Base-by-base conservation (phyloP, 2,797 vertebrate genomes). In the Malurus splendens region DNA sequence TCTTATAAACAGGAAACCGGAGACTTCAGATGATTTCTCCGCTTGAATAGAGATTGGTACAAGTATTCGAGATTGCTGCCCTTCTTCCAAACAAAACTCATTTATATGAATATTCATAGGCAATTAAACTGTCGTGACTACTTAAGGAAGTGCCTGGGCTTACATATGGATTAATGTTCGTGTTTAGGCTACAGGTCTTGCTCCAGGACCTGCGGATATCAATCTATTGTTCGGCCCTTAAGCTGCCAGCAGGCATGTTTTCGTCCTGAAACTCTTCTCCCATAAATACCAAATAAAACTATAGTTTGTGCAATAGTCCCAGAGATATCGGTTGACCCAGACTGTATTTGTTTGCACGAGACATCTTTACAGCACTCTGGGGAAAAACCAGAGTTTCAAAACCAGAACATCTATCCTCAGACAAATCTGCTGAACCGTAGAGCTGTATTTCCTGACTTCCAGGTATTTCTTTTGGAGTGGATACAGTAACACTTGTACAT, bases 381-480 rank as follows among this genome's bases (percentile, higher is more conserved):
- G 96, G 96, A 96, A 96, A 95, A 96, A 84, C 5, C 93, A 89
- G 93, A 93, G 92, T 96, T 97, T 97, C 94, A 89, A 97, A 97
- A 93, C 54, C 93, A 93, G 92, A 88, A 76, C 90, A 92, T 96
- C 93, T 94, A 93, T 93, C 95, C 96, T 95, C 94, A 95, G 90
- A 95, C 82, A 90, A 90, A 95, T 96, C 92, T 96, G 95, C 94
- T 96, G 95, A 96, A 94, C 92, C 41, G 70, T 54, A 68, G 90
- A 96, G 95, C 90, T 41, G 84, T 92, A 94, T 96, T 97, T 97
- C 96, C 96, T 97, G 95, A 96, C 84, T 96, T 95, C 95, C 97
- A 97, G 96, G 96, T 97, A 97, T 96, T 96, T 97, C 96, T 96
- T 94, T 92, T 90, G 95, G 95, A 96, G 82, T 65, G 94, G 94